Percentiles rank a stretch among this genome's conserved stretches.
Evolutionary conservation across 1,140 invertebrate species (phyloP).

Genomic region (Platyscapa corneri): DNA sequence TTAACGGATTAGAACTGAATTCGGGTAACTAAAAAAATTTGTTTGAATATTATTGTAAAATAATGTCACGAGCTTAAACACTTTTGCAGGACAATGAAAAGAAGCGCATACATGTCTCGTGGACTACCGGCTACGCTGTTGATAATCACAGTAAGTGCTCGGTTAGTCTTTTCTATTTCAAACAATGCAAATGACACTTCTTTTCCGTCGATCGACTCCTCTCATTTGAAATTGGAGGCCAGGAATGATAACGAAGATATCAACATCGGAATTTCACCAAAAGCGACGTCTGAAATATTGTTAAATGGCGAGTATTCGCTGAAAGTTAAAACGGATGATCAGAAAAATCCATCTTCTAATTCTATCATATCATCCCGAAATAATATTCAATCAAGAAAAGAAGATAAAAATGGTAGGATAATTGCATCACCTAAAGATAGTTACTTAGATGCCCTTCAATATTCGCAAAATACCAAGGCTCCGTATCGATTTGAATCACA

Average conservation of each 20-base stretch:
- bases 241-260: constrained; percentile 25
- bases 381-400: not conserved
- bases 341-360: not conserved
- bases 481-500: constrained; percentile 53
- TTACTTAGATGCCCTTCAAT: constrained; percentile 71
- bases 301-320: constrained; percentile 15
- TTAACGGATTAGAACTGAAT: no score
- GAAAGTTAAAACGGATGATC: not conserved
- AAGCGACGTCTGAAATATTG: not conserved
- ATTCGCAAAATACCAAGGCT: constrained; percentile 69
- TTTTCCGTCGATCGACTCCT: not conserved
- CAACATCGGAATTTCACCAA: not conserved
- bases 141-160: not conserved
- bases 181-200: not conserved
- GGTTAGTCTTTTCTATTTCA: not conserved
- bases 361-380: constrained; percentile 2
- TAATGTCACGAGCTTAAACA: not conserved
- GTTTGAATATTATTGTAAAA: no score
- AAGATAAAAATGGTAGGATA: not conserved
- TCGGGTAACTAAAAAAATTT: not conserved
- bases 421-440: constrained; percentile 61
- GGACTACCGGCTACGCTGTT: not conserved
- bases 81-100: not conserved
- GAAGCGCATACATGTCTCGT: not conserved
- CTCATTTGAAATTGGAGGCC: constrained; percentile 55